Percentiles rank a stretch among this genome's conserved stretches.
phyloP scores from a whole-genome alignment of 2,113 vertebrate genomes.

The Dipodomys stephensi region DNA sequence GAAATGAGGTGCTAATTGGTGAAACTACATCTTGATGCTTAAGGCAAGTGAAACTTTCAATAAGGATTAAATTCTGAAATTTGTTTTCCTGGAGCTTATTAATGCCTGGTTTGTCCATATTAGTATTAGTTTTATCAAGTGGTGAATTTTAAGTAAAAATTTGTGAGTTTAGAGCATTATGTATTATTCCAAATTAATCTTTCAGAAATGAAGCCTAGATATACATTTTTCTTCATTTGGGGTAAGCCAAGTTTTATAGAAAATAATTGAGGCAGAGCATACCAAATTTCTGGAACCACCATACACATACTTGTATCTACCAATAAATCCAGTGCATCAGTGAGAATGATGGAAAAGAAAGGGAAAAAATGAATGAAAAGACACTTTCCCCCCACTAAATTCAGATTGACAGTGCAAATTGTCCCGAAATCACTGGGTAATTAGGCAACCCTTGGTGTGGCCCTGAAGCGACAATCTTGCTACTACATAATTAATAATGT shows the following conservation, averaged over 20 bases:
- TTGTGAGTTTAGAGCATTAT: background rate
- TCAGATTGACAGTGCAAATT: conserved; percentile 66
- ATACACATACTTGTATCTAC: background rate
- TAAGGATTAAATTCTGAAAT: background rate
- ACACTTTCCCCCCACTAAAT: background rate
- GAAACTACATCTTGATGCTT: background rate
- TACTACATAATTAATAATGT: conserved; percentile 79
- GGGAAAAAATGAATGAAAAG: background rate
- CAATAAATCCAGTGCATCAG: background rate
- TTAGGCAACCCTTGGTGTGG: conserved; percentile 60
- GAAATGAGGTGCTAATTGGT: background rate
- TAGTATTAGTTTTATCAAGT: background rate
- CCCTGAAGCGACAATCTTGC: conserved; percentile 37
- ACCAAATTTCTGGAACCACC: background rate
- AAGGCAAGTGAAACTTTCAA: background rate
- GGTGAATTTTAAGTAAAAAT: background rate
- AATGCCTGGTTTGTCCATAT: background rate
- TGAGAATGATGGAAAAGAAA: background rate
- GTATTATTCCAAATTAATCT: background rate
- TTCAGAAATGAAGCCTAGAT: background rate
- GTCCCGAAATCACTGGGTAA: conserved; percentile 66
- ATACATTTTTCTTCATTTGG: background rate
- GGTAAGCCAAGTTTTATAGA: background rate
- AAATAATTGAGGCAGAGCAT: background rate
- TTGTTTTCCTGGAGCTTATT: background rate